Evolutionary conservation across 2,113 vertebrate species (phyloP).

Genomic region (Chelonoidis abingdonii): DNA sequence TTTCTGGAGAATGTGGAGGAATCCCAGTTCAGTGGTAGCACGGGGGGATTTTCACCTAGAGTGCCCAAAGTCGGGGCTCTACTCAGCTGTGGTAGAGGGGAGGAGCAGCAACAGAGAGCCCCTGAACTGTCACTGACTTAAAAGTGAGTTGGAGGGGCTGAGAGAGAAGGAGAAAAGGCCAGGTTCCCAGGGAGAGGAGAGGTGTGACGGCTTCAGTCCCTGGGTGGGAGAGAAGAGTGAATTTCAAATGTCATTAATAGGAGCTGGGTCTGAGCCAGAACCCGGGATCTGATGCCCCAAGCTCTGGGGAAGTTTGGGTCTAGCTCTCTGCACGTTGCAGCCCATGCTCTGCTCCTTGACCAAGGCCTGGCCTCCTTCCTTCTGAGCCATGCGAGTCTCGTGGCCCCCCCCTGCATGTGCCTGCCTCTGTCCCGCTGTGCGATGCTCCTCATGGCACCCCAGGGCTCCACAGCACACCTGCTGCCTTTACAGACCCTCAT

Average conservation of each 20-base stretch:
- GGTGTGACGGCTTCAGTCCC: neutral
- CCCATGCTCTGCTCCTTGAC: neutral
- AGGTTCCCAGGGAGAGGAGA: neutral
- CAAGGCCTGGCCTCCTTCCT: neutral
- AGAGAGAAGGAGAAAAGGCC: neutral
- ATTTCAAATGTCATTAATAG: neutral
- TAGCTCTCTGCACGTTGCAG: neutral
- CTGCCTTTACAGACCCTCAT: too few species aligned
- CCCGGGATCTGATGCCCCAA: too few species aligned
- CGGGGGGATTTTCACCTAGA: too few species aligned
- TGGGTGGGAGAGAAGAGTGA: neutral
- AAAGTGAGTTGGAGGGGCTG: neutral
- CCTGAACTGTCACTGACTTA: neutral
- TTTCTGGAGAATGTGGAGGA: too few species aligned
- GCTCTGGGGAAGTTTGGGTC: neutral
- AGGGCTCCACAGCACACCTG: neutral
- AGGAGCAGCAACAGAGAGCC: too few species aligned
- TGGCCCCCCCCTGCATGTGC: neutral
- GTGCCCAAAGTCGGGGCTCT: too few species aligned
- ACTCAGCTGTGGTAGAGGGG: too few species aligned
- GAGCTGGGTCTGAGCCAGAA: too few species aligned
- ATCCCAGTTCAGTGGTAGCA: neutral
- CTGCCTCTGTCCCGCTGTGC: too few species aligned
- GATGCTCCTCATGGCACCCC: too few species aligned
- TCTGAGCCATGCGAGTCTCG: rapidly evolving